These are phyloP conservation scores for Cichladusa arquata DNA, from an alignment of 2,113 vertebrate species.

Conservation along the genomic window DNA sequence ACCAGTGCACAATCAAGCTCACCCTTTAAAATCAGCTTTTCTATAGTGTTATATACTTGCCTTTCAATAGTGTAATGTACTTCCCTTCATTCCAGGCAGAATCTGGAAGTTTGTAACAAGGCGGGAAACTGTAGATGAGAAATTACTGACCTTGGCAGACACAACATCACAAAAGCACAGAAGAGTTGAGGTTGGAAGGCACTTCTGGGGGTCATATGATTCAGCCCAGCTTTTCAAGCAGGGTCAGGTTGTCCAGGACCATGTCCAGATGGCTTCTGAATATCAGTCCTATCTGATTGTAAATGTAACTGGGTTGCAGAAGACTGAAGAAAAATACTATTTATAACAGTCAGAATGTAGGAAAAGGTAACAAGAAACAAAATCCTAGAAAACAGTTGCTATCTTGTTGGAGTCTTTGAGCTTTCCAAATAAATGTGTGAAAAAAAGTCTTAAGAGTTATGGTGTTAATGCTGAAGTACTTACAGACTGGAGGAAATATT, in stretches of 20 bases:
- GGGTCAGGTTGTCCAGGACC: background rate
- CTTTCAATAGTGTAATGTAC: background rate
- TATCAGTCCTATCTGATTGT: background rate
- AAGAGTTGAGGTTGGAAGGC: background rate
- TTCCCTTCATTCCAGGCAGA: background rate
- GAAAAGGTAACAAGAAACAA: background rate
- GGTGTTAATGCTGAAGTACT: background rate
- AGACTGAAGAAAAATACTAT: background rate
- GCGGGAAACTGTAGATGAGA: background rate
- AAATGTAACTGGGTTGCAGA: background rate
- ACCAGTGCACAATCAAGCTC: background rate
- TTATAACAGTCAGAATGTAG: background rate
- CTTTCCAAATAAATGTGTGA: background rate
- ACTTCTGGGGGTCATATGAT: fast-evolving
- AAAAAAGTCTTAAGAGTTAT: background rate
- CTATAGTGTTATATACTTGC: background rate
- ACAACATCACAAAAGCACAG: background rate
- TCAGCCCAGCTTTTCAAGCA: background rate
- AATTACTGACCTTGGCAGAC: background rate
- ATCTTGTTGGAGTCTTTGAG: background rate
- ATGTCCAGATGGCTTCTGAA: background rate
- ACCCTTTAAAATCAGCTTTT: background rate
- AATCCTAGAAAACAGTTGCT: background rate
- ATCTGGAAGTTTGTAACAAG: background rate
- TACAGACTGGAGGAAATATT: background rate